A percentile compares a stretch with the other conserved stretches of the same genome.
These are phyloP conservation scores for Pantherophis guttatus DNA, from an alignment of 2,113 vertebrate species.

Conservation along the genomic window DNA sequence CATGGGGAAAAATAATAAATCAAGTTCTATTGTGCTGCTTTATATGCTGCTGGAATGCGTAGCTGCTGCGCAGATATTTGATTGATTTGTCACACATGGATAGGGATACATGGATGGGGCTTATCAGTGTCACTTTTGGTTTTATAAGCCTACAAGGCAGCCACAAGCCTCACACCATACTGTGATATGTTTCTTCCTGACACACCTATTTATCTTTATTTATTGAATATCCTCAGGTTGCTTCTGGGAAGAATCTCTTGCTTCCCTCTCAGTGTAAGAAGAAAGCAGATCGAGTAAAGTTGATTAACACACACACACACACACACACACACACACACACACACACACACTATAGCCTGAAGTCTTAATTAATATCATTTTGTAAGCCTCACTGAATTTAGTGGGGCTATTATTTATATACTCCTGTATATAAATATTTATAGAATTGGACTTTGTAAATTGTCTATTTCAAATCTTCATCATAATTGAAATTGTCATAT, in stretches of 20 bases:
- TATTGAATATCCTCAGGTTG: neutral
- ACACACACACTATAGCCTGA: neutral
- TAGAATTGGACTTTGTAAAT: neutral
- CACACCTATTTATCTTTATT: neutral
- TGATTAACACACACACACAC: neutral
- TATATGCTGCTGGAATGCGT: slow-evolving; percentile 45
- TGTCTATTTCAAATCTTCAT: neutral
- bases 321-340: no score
- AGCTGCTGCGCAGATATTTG: slow-evolving; percentile 46
- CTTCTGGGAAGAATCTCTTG: neutral
- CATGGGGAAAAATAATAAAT: slow-evolving; percentile 65
- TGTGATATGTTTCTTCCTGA: neutral
- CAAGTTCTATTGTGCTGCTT: slow-evolving; percentile 48
- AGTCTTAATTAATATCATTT: neutral
- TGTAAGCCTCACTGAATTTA: neutral
- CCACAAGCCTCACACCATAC: neutral
- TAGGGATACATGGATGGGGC: slow-evolving; percentile 9
- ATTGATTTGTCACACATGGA: slow-evolving; percentile 5
- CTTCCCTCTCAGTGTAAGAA: neutral
- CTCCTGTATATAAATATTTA: neutral
- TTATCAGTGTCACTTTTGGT: slow-evolving; percentile 10
- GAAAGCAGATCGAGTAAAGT: neutral
- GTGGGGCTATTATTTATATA: neutral
- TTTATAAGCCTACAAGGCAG: slow-evolving; percentile 15
- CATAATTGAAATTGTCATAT: slow-evolving; percentile 6